Base-by-base conservation (phyloP, 1,140 invertebrate species). In the Meteorus sp. region DNA sequence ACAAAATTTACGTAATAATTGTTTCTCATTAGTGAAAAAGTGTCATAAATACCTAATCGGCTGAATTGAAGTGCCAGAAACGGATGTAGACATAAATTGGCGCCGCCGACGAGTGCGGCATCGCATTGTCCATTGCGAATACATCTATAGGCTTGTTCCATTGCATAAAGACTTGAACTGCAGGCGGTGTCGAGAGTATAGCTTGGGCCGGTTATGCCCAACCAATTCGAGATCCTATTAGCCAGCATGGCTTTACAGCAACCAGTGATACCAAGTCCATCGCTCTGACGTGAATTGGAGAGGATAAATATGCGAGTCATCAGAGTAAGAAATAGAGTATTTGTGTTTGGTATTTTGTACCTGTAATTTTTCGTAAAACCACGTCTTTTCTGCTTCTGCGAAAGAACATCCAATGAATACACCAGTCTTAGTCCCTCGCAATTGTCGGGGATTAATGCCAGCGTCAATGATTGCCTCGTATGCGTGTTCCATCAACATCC, bases 211-310 rank as follows among this genome's bases (percentile, higher is more conserved):
- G 83, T 84, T 0, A 86, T 68, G 45, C 88, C 87, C 8, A 91
- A 66, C 73, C 82, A 86, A 59, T 89, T 90, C 0, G 93, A 96
- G 25, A 97, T 85, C 50, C 94, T 84, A 71, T 97, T 95, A 0
- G 93, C 89, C 74, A 97, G 85, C 93, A 97, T 96, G 6, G 92
- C 90, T 56, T 92, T 85, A 64, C 88, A 88, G 77, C 93, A 95
- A 27, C 86, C 86, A 15, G 72, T 75, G 15, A 80, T 73, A 57
- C 77, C 76, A 29, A 76, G 75, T 35, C 78, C 78, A 50, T 75
- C 73, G 0, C 76, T 69, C 78, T 78, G 20, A 15, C 11, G 47
- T 13, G 9, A 17, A 17, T 31, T 13, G 48, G 17, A 45, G 13
- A 43, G 29, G 13, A 48, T 31, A 8, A 3, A 15, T 31, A 20